phyloP scores from a whole-genome alignment of 2,888 invertebrate species.

The Sipha maydis region DNA sequence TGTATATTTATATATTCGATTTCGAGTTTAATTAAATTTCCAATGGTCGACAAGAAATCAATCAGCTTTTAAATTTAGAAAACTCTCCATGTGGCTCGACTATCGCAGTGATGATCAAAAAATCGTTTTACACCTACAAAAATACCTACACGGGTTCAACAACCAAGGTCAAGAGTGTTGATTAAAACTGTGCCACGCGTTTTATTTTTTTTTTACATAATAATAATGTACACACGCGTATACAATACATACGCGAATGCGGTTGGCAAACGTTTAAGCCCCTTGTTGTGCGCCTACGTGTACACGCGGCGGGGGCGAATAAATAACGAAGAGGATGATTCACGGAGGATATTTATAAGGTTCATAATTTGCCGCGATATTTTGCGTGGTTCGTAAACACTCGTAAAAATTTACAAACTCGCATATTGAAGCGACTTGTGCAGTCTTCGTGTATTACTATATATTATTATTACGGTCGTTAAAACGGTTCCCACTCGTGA shows the following conservation, averaged over 20 bases:
- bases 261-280: background rate
- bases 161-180: constrained; percentile 27
- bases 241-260: too few relatives aligned
- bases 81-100: background rate
- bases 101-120: background rate
- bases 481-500: constrained; percentile 22
- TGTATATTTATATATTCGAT: background rate
- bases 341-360: background rate
- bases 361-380: background rate
- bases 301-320: constrained; percentile 33
- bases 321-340: background rate
- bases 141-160: constrained; percentile 6
- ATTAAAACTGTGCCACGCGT: constrained; percentile 29
- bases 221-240: too few relatives aligned
- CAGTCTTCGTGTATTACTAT: too few relatives aligned
- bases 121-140: background rate
- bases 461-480: background rate
- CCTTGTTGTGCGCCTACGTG: background rate
- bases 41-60: background rate
- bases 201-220: too few relatives aligned
- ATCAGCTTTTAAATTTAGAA: background rate
- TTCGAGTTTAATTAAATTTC: background rate
- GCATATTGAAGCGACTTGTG: background rate
- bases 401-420: constrained; percentile 9
- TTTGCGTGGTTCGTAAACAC: background rate